These are phyloP conservation scores for Cabera pusaria DNA, from an alignment of 2,888 invertebrate species.

Conservation along the genomic window DNA sequence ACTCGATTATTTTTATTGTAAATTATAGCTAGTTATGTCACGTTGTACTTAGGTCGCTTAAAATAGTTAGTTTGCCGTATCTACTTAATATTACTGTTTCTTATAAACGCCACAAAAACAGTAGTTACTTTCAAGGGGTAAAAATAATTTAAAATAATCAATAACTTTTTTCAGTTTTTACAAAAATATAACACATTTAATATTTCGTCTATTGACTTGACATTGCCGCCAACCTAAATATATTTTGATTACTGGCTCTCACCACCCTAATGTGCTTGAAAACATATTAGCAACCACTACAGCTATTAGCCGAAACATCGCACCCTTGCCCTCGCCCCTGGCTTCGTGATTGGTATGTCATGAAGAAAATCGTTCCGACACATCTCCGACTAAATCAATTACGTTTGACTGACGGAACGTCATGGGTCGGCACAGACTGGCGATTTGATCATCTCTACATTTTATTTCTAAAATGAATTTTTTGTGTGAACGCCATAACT, in stretches of 20 bases:
- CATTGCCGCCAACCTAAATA: constrained; percentile 1
- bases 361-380: constrained; percentile 57
- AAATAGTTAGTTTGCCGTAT: no score
- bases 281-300: constrained; percentile 31
- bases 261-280: constrained; percentile 10
- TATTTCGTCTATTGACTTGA: constrained; percentile 19
- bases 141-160: no score
- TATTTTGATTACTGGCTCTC: constrained; percentile 12
- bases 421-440: constrained; percentile 23
- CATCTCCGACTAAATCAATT: constrained; percentile 37
- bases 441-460: no score
- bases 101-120: no score
- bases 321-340: constrained; percentile 41
- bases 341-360: constrained; percentile 66
- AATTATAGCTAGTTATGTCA: no score
- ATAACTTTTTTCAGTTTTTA: no score
- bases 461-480: constrained; percentile 6
- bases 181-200: no score
- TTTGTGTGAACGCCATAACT: no score
- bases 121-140: no score
- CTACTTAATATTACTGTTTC: no score
- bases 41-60: no score
- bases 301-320: constrained; percentile 32
- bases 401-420: constrained; percentile 37
- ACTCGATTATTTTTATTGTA: no score